A percentile compares a stretch with the other conserved stretches of the same genome.
These are phyloP conservation scores for Poeciliopsis retropinna DNA, from an alignment of 2,113 vertebrate species.

Conservation along the genomic window DNA sequence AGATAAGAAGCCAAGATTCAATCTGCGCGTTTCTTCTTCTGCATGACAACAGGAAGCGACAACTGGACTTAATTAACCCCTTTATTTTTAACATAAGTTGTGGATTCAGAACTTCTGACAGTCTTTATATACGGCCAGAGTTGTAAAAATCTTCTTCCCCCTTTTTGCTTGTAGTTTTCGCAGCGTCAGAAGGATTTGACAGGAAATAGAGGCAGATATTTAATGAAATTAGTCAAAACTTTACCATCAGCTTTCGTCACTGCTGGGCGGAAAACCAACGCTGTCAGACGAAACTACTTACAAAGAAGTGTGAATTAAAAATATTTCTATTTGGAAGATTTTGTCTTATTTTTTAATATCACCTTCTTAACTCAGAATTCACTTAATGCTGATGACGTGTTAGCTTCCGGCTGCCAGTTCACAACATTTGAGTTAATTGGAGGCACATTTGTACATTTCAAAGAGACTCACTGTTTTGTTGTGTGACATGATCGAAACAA, in stretches of 20 bases:
- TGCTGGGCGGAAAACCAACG: neutral
- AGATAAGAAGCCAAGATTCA: slow-evolving; percentile 27
- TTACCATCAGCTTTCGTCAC: neutral
- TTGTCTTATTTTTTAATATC: too few species aligned
- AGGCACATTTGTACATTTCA: neutral
- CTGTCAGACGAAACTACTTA: too few species aligned
- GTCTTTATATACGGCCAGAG: neutral
- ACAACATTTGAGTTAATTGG: neutral
- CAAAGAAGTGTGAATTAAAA: too few species aligned
- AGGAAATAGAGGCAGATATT: neutral
- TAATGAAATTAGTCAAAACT: neutral
- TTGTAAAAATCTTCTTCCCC: neutral
- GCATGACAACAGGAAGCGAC: slow-evolving; percentile 12
- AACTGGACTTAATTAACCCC: slow-evolving; percentile 23
- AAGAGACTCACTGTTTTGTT: neutral
- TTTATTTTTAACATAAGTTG: neutral
- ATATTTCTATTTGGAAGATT: neutral
- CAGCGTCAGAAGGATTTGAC: too few species aligned
- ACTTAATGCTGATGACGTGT: neutral
- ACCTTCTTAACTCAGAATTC: neutral
- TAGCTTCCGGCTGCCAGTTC: neutral
- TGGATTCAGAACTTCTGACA: neutral
- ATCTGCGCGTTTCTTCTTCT: neutral
- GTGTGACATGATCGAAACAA: neutral
- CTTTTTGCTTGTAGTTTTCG: neutral